Base-by-base conservation (phyloP, 2,888 invertebrate genomes). In the Busseola fusca region DNA sequence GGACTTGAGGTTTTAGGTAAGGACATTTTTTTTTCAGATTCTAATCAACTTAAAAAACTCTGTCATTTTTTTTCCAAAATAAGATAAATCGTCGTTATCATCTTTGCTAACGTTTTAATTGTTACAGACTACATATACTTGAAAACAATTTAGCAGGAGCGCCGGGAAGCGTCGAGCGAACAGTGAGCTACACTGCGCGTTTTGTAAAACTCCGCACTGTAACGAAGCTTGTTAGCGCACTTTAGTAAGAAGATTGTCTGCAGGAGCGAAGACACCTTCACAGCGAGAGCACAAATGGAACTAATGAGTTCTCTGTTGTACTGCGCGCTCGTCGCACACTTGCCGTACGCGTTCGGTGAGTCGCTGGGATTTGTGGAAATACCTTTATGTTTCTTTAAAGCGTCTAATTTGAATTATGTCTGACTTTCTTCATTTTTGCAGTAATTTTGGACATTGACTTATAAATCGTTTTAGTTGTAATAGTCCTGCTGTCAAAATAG, bases 201-300 rank as follows among this genome's bases (percentile, higher is more conserved):
- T 92, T 91, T 89, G 90, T 91, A 90, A 91, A 92, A 91, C 89
- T 92, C 87, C 83, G 86, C 87, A 83, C 87, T 83, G 86, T 93
- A 94, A 94, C 94, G 94, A 94, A 94, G 93, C 94, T 94, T 93
- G 94, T 95, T 95, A 94, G 92, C 86, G 89, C 89, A 90, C 91
- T 92, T 92, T 91, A 92, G 90, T 92, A 91, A 92, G 93, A 88
- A 91, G 91, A 92, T 92, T 93, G 93, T 92, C 92, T 89, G 87
- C 85, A 86, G 81, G 63, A 64, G 87, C 87, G 88, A 86, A 90
- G 93, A 93, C 92, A 93, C 91, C 92, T 92, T 69, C 86, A 88
- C 88, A 87, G 87, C 85, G 83, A 80, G 82, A 81, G 87, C 76
- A 85, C 90, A 93, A 93, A 94, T 94, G 94, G 93, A 92, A 92